These are phyloP conservation scores for Desmodus rotundus DNA, from an alignment of 2,113 vertebrate species.

Conservation along the genomic window DNA sequence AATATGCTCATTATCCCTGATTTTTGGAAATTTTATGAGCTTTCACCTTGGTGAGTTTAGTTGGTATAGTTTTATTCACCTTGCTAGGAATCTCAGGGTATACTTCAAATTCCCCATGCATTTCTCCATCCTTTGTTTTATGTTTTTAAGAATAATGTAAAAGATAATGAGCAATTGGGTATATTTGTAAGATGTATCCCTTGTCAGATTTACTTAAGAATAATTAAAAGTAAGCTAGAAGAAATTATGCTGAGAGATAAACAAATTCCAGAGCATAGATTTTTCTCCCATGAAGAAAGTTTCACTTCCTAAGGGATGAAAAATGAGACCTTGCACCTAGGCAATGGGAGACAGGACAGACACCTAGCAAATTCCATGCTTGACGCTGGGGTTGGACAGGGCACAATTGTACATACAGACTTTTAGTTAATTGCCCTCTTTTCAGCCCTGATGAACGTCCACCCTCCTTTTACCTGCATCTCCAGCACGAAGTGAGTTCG, in stretches of 20 bases:
- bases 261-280: not conserved
- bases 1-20: not conserved
- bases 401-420: accelerated
- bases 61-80: not conserved
- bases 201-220: not conserved
- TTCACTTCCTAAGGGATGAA: not conserved
- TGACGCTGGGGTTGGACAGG: too few species aligned
- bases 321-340: not conserved
- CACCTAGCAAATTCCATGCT: not conserved
- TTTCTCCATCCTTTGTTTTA: not conserved
- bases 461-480: not conserved
- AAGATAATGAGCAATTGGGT: not conserved
- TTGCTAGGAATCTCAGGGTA: not conserved
- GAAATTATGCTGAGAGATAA: not conserved
- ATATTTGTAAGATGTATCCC: not conserved
- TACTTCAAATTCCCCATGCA: not conserved
- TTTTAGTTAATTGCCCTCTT: not conserved
- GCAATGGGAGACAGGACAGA: too few species aligned
- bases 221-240: not conserved
- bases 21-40: not conserved
- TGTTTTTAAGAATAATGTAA: not conserved
- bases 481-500: not conserved
- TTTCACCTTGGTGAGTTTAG: not conserved
- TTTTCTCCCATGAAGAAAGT: not conserved
- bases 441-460: too few species aligned